These are phyloP conservation scores for Bellardia bayeri DNA, from an alignment of 2,888 invertebrate species.

Conservation along the genomic window DNA sequence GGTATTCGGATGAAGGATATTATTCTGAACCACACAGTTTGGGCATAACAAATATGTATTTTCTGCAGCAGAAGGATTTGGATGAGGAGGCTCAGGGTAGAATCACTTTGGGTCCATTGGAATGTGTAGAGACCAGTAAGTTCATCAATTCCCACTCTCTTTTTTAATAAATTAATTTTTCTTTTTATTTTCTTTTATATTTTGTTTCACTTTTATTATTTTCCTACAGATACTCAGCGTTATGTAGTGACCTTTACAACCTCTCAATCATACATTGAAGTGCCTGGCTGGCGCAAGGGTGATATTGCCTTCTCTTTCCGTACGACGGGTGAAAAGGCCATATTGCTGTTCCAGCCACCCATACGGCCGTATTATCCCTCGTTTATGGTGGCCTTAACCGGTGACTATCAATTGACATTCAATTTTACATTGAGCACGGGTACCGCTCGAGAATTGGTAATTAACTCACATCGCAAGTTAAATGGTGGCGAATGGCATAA, in stretches of 20 bases:
- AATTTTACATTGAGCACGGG: slow-evolving; percentile 95
- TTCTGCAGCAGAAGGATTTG: slow-evolving; percentile 93
- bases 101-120: slow-evolving; percentile 94
- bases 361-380: slow-evolving; percentile 95
- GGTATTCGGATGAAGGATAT: slow-evolving; percentile 95
- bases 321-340: slow-evolving; percentile 95
- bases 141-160: slow-evolving; percentile 71
- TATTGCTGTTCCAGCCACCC: slow-evolving; percentile 95
- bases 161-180: slow-evolving; percentile 2
- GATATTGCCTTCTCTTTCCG: slow-evolving; percentile 96
- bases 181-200: slow-evolving; percentile 35
- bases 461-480: slow-evolving; percentile 91
- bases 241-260: slow-evolving; percentile 97
- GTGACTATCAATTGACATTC: slow-evolving; percentile 94
- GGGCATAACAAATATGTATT: slow-evolving; percentile 95
- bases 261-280: slow-evolving; percentile 95
- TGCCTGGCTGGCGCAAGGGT: slow-evolving; percentile 96
- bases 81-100: slow-evolving; percentile 93
- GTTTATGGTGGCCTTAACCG: slow-evolving; percentile 95
- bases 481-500: slow-evolving; percentile 98
- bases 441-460: slow-evolving; percentile 91
- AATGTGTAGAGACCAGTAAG: slow-evolving; percentile 97
- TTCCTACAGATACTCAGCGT: slow-evolving; percentile 91
- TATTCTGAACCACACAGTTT: slow-evolving; percentile 92
- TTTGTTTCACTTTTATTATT: too few relatives aligned